phyloP scores from a whole-genome alignment of 30 jellyfish, hydroid and myxozoan species.

The Rhopilema esculentum region DNA sequence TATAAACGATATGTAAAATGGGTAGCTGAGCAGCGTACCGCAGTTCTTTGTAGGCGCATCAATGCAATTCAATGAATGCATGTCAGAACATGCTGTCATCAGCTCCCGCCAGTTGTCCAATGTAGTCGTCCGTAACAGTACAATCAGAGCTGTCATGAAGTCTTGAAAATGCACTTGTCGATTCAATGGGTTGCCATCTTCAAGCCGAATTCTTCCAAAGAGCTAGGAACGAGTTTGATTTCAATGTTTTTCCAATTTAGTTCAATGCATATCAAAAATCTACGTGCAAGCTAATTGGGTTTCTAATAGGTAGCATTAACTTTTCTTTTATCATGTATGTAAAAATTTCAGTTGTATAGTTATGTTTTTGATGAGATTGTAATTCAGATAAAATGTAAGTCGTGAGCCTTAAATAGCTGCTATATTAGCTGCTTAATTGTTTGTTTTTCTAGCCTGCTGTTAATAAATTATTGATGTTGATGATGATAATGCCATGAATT shows the following conservation, averaged over 20 bases:
- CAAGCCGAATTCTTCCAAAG: constrained; percentile 36
- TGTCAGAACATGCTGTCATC: constrained; percentile 80
- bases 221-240: constrained; percentile 28
- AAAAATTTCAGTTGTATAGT: neutral
- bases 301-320: too few relatives aligned
- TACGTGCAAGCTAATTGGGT: too few relatives aligned
- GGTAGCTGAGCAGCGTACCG: constrained; percentile 70
- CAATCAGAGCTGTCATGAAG: constrained; percentile 62
- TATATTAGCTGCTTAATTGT: too few relatives aligned
- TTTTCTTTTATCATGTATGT: neutral
- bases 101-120: constrained; percentile 83
- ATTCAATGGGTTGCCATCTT: constrained; percentile 35
- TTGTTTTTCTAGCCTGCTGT: too few relatives aligned
- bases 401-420: too few relatives aligned
- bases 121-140: constrained; percentile 81
- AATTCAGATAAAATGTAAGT: too few relatives aligned
- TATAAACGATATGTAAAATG: constrained; percentile 76
- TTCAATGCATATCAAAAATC: too few relatives aligned
- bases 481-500: too few relatives aligned
- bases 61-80: constrained; percentile 59
- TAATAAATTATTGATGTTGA: too few relatives aligned
- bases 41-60: constrained; percentile 53
- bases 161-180: constrained; percentile 75
- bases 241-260: too few relatives aligned
- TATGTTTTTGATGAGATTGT: too few relatives aligned